Evolutionary conservation across 2,113 vertebrate species (phyloP).

Genomic region (Mus pahari): DNA sequence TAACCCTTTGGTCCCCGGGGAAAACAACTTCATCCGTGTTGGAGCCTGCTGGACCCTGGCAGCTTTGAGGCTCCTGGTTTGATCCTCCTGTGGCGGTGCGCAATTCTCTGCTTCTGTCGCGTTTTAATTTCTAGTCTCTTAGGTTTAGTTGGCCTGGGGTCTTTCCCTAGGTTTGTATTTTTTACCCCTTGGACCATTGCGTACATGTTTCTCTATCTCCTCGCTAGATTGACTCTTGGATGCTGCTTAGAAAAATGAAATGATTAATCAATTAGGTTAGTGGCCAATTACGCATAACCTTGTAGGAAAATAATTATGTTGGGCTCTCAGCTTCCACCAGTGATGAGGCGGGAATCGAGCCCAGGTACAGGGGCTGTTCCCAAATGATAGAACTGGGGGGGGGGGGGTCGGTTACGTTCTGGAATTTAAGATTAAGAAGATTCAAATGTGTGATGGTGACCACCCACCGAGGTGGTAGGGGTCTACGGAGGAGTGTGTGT

Average conservation of each 20-base stretch:
- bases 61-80: not conserved
- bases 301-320: conserved; percentile 83
- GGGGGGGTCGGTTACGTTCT: conserved; percentile 42
- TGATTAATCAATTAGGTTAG: conserved; percentile 85
- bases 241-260: conserved; percentile 70
- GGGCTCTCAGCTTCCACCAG: conserved; percentile 64
- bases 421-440: conserved; percentile 72
- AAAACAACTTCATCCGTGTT: conserved; percentile 61
- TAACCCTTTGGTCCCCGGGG: conserved; percentile 9
- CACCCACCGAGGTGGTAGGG: not conserved
- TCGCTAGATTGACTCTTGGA: conserved; percentile 67
- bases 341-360: conserved; percentile 71
- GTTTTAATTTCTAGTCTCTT: not conserved
- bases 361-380: conserved; percentile 70
- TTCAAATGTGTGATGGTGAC: conserved; percentile 41
- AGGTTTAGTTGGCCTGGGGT: not conserved
- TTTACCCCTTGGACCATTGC: not conserved
- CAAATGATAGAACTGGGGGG: conserved; percentile 53
- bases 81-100: not conserved
- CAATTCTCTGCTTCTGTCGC: not conserved
- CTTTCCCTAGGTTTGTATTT: not conserved
- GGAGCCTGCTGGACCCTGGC: not conserved
- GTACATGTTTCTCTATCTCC: not conserved
- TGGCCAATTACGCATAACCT: conserved; percentile 85
- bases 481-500: not conserved